Evolutionary conservation across 2,113 vertebrate genomes (phyloP), one percentile per base, ranked within the genome.

Genomic region (Triplophysa tibetana): DNA sequence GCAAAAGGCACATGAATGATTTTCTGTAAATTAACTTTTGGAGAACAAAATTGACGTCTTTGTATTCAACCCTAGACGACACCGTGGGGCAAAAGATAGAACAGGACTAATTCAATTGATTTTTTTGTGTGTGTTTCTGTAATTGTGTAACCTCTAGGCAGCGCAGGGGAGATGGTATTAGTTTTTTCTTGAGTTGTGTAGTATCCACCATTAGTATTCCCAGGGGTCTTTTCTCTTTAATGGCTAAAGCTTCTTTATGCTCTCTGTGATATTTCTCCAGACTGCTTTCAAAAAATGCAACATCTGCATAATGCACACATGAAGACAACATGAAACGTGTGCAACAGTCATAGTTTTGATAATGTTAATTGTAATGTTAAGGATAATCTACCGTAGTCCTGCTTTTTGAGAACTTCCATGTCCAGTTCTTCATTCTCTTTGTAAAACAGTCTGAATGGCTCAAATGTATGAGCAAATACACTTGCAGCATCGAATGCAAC

Each of bases 121-220:
- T 38, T 24, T 33, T 63, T 43, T 75, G 19, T 75, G 61, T 60
- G 67, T 62, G 38, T 77, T 60, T 74, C 56, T 69, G 56, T 54
- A 23, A 19, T 33, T 62, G 33, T 26, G 41, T n/a, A 85, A 96
- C 95, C 92, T 96, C 90, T 56, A 95, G 88, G 83, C 93, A 94
- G 62, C 85, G 81, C 21, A 92, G 83, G 0, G 93, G 92, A 19
- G 94, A 96, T 66, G 93, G 92, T 67, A 89, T 89, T 17, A 96
- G 84, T 64, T 91, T 93, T 54, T 91, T 86, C 88, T 93, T 95
- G 19, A 96, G 87, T 77, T 86, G 87, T 58, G 90, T 92, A 23
- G 92, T 91, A 83, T 96, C 94, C 52, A 97, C 91, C 13, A 95
- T 86, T 77, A 97, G 87, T 79, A 96, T 83, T 41, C 96, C 96